Conservation (phyloP, 1,140 invertebrate species). For the Nephotettix cincticeps region DNA sequence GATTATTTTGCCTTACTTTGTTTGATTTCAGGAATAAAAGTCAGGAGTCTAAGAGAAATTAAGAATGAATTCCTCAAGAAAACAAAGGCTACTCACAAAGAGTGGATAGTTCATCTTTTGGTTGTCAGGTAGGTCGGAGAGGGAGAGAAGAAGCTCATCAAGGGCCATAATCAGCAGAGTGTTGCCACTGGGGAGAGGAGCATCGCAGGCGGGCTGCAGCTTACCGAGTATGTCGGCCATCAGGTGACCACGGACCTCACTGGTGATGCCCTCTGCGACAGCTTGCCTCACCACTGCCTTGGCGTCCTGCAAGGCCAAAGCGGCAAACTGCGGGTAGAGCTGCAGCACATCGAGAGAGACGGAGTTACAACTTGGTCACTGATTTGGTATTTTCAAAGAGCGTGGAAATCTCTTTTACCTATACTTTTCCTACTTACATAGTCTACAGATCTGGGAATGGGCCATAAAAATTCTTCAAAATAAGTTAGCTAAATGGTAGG, state of each 20-base stretch:
- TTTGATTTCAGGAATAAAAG: no score
- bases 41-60: no score
- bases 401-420: no score
- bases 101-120: neutral
- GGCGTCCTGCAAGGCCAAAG: neutral
- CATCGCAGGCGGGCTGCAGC: neutral
- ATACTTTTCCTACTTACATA: no score
- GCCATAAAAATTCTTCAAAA: no score
- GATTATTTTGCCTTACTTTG: no score
- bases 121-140: neutral
- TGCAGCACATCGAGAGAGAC: constrained; percentile 3
- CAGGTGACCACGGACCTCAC: neutral
- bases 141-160: neutral
- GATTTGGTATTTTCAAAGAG: no score
- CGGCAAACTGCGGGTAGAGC: neutral
- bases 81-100: no score
- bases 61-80: no score
- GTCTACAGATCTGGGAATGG: no score
- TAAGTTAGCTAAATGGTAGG: no score
- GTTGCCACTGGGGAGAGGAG: neutral
- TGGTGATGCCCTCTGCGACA: neutral
- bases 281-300: neutral
- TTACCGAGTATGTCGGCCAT: constrained; percentile 1
- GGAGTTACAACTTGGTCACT: no score
- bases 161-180: neutral